Evolutionary conservation across 2,113 vertebrate species (phyloP), one percentile per base, ranked within the genome.

Genomic region (Pteronura brasiliensis): DNA sequence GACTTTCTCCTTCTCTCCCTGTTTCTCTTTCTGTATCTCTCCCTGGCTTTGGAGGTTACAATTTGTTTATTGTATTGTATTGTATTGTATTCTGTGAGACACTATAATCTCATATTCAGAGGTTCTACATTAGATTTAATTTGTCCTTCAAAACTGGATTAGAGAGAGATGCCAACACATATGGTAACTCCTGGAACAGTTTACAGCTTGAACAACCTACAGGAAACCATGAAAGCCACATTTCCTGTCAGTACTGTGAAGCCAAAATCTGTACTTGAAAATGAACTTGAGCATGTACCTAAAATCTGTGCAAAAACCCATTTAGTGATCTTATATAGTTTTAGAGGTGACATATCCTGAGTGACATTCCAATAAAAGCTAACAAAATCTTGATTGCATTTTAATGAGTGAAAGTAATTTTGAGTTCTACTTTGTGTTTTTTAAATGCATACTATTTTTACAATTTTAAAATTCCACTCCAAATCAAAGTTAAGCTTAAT

Each of bases 121-220:
- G 21, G 31, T 77, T 93, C 27, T 69, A 92, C 29, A n/a, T 69
- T 95, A 93, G 31, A 90, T 97, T 96, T 97, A 90, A 4, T 86
- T 96, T 93, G 59, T 82, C 88, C 92, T 97, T 97, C 87, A 95
- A 87, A 96, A 96, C 72, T 89, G 21, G 44, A 85, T 95, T 95
- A 77, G 61, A 93, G 67, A 93, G 61, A 71, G 36, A 79, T 95
- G 79, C 79, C 92, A 95, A 88, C 91, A 82, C 93, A 96, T 93
- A 98, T 95, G 90, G 72, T 83, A 89, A 90, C 85, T 95, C 79
- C 79, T 95, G 79, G 90, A 97, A 95, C 63, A 96, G 36, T 81
- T 93, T 69, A 36, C n/a, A 93, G 29, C 94, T 95, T 95, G 82
- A 89, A 65, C 67, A 96, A 88, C 44, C 85, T 92, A 90, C 52